Base-by-base conservation (phyloP, 2,888 invertebrate species). In the Aleiodes alternator region DNA sequence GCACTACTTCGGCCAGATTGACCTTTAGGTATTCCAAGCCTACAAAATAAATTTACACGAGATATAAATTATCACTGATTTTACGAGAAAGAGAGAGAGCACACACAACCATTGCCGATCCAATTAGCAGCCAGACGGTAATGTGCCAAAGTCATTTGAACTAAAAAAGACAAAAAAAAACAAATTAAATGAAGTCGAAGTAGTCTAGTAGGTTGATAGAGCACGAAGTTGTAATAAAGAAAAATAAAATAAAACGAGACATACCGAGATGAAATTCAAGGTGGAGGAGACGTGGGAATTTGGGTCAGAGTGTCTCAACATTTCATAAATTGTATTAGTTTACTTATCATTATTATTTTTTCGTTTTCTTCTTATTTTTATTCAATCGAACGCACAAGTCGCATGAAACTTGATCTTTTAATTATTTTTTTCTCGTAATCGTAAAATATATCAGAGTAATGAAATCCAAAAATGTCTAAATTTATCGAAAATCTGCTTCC, bases 1-100 rank as follows among this genome's bases (percentile, higher is more conserved):
- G 77, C 72, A 79, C 79, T 77, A 79, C 78, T 79, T 80, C 51
- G 70, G 73, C 43, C 12, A 69, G 38, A 34, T 23, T 64, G 48
- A 68, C 29, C 29, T 51, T 68, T 34, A 34, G 51, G 51, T 48
- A 68, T 16, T 14, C 12, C 50, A 68, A 5, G 51, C 9, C 68
- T 51, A 64, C 3, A 64, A 64, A 64, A 43, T 51, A 29, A 16
- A 29, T 51, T 50, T 29, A 51, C 68, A 51, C 51, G 50, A 29
- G n/a, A 71, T 59, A 48, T 48, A 50, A 59, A 69, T 73, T 48
- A 73, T 59, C 57, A 73, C 43, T 57, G 16, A 53, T 51, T 68
- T 53, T 9, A 43, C 4, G 43, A 43, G 43, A 43, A 9, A 43
- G 9, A 43, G 43, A 43, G 43, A 43, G 9, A 43, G 43, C 31